Base-by-base conservation (phyloP, 2,797 vertebrate genomes). In the Oryzias dopingdopingensis region DNA sequence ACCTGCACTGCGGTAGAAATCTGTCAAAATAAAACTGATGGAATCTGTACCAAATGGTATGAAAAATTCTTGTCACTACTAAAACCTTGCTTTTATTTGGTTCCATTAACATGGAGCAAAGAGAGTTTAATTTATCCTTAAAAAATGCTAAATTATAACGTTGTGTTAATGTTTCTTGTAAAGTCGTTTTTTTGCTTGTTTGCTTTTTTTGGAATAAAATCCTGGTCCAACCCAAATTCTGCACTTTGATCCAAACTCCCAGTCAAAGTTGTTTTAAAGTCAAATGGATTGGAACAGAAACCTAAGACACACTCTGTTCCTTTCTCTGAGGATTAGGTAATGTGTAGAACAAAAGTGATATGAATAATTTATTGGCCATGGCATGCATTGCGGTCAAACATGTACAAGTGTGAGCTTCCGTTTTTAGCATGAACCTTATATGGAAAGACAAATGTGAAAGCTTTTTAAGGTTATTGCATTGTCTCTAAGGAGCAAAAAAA, bases 211-310 rank as follows among this genome's bases (percentile, higher is more conserved):
- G 62, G 65, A 23, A 49, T 76, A 72, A 59, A 59, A 64, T 84
- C 80, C 61, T 65, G 50, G 18, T 55, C 32, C 59, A 72, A 56
- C 17, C 67, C 32, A 18, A 13, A 42, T 46, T 16, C 51, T 44
- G 49, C 42, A 12, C 5, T n/a, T 42, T 50, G 42, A 16, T 32
- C 16, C 52, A 48, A 18, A 51, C 20, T 44, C 51, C n/a, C 44
- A 75, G 78, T 86, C 88, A 91, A 92, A 90, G 88, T 90, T 91
- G 86, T 89, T 91, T 91, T 87, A 88, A 91, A 91, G 89, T 92
- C 90, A 91, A 92, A 92, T 82, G 86, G 87, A 89, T 90, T 91
- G 89, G 82, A 89, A 87, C 65, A 62, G 82, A 71, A 89, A 79
- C 80, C 84, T 37, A 54, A 80, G 82, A 85, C 81, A 74, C 82